Evolutionary conservation across 2,797 vertebrate genomes (phyloP), one percentile per base, ranked within the genome.

Genomic region (Labeo calbasu): DNA sequence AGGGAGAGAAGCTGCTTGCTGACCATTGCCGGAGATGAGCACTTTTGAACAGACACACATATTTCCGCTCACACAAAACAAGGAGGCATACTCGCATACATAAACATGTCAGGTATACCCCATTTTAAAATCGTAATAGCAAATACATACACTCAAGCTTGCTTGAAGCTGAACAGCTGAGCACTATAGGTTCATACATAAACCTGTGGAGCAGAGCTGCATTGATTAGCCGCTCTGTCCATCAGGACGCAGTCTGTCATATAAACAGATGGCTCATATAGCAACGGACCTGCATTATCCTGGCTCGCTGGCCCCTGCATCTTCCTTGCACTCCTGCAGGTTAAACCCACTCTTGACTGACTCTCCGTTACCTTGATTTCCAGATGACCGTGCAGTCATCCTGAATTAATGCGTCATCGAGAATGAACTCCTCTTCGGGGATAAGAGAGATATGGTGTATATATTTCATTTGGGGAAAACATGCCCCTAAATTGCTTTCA

Each of bases 251-350:
- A 50, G 55, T 57, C 32, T 81, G 78, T 84, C 82, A 66, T 59
- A 81, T 81, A 84, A 87, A 73, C 86, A 84, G 84, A 78, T 84
- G 82, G 82, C 40, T 71, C n/a, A 73, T 69, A 53, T 68, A 71
- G 76, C 50, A 66, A 59, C 72, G 79, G 81, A 77, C 79, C 36
- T 36, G 66, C 66, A 55, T 81, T 76, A 84, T 66, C 75, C 32
- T 53, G 53, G 82, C 73, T 66, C 59, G 75, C n/a, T 28, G 19
- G 55, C 50, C 57, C 48, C 21, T 46, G 25, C 69, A 59, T 75
- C 53, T 84, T 81, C 59, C 43, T 72, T 48, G 14, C 72, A 73
- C 48, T 75, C 48, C 40, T 43, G 28, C 77, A 76, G 69, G 25
- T 53, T 36, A 73, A 82, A 69, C 79, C 75, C 46, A 21, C 61